A percentile compares a stretch with the other conserved stretches of the same genome.
Conservation (phyloP, 2,113 vertebrate species). For the Dendrocopos noguchii region DNA sequence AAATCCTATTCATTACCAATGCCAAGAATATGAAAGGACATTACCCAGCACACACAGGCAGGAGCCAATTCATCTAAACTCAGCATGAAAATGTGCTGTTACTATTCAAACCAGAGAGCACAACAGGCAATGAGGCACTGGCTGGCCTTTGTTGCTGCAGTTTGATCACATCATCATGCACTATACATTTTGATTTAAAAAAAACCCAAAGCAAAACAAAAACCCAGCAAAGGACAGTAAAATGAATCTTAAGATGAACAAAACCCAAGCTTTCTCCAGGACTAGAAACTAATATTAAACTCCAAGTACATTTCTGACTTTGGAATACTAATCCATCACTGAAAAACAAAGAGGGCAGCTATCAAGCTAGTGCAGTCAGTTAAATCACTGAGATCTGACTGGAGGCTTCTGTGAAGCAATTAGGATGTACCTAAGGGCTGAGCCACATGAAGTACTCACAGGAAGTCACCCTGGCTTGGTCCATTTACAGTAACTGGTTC, state of each 20-base stretch:
- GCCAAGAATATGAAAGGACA: constrained; percentile 68
- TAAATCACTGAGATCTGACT: background rate
- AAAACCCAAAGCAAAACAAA: too few species aligned
- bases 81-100: constrained; percentile 68
- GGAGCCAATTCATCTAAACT: constrained; percentile 67
- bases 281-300: background rate
- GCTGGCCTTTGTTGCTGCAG: constrained; percentile 9
- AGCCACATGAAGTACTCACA: background rate
- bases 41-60: constrained; percentile 54
- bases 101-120: constrained; percentile 61
- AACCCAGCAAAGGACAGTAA: background rate
- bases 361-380: background rate
- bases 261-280: background rate
- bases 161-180: constrained; percentile 38
- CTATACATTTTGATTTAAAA: background rate
- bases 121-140: constrained; percentile 45
- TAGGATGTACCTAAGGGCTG: background rate
- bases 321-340: background rate
- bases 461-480: background rate
- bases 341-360: background rate
- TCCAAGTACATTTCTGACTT: background rate
- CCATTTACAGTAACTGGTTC: background rate
- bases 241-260: background rate
- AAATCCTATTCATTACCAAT: constrained; percentile 59
- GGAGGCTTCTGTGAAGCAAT: background rate